phyloP scores from a whole-genome alignment of 2,888 invertebrate genomes.

The Mesorhabditis sp. region DNA sequence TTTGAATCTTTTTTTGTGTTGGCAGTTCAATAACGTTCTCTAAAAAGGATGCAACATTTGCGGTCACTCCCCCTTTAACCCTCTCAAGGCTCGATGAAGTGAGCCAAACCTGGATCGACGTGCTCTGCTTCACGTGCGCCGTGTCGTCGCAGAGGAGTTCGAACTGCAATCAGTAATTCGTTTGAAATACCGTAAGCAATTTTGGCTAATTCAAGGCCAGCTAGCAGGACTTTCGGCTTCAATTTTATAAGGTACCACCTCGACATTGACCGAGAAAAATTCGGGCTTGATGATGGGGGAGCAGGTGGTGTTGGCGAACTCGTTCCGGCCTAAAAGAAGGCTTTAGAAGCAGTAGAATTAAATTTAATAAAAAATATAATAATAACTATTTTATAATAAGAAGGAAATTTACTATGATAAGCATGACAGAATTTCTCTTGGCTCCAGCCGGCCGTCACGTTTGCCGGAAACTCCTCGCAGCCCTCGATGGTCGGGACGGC shows the following conservation, averaged over 20 bases:
- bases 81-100: too few species aligned
- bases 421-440: background rate
- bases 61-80: too few species aligned
- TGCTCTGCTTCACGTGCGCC: background rate
- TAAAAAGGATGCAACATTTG: too few species aligned
- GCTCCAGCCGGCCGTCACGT: too few species aligned
- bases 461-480: background rate
- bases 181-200: background rate
- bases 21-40: too few species aligned
- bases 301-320: background rate
- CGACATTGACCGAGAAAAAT: slow-evolving; percentile 4
- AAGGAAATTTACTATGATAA: background rate
- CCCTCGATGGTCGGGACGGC: background rate
- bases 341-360: too few species aligned
- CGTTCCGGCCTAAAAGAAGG: too few species aligned
- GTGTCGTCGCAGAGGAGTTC: slow-evolving; percentile 6
- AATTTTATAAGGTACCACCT: background rate
- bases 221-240: background rate
- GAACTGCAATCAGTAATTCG: background rate
- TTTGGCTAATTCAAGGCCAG: too few species aligned
- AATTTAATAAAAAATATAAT: too few species aligned
- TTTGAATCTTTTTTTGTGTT: too few species aligned
- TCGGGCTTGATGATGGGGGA: background rate
- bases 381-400: too few species aligned
- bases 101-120: background rate